Percentiles rank a stretch among this genome's conserved stretches.
Conservation (phyloP, 1,140 invertebrate species). For the Drosophila rufa region DNA sequence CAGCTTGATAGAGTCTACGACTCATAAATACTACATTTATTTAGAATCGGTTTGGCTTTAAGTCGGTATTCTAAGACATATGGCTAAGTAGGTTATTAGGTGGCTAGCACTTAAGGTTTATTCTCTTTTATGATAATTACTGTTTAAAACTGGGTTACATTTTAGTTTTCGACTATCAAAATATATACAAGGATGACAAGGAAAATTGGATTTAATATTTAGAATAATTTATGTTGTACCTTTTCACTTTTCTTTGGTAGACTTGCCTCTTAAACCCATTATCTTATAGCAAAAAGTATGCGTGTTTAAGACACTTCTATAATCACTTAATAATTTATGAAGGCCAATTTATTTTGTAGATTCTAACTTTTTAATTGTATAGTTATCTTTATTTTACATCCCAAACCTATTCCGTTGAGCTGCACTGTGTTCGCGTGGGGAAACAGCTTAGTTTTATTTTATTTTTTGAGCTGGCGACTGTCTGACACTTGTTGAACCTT, state of each 20-base stretch:
- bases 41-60: neutral
- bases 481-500: constrained; percentile 25
- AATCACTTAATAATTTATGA: neutral
- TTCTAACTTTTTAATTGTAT: too few relatives aligned
- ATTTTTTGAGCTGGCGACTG: neutral
- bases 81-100: neutral
- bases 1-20: constrained; percentile 18
- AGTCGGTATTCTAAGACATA: too few relatives aligned
- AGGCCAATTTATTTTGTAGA: neutral
- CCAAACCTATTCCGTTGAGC: neutral
- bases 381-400: neutral
- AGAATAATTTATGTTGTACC: too few relatives aligned
- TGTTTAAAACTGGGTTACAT: neutral
- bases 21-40: too few relatives aligned
- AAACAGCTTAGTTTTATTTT: neutral
- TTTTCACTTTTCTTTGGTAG: neutral
- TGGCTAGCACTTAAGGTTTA: too few relatives aligned
- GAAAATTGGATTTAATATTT: too few relatives aligned
- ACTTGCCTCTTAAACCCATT: too few relatives aligned
- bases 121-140: neutral
- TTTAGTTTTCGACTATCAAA: too few relatives aligned
- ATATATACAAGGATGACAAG: too few relatives aligned
- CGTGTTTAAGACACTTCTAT: too few relatives aligned
- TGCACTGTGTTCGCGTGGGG: neutral
- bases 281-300: neutral